phyloP scores from a whole-genome alignment of 2,888 invertebrate species.

The Pheosia tremula region DNA sequence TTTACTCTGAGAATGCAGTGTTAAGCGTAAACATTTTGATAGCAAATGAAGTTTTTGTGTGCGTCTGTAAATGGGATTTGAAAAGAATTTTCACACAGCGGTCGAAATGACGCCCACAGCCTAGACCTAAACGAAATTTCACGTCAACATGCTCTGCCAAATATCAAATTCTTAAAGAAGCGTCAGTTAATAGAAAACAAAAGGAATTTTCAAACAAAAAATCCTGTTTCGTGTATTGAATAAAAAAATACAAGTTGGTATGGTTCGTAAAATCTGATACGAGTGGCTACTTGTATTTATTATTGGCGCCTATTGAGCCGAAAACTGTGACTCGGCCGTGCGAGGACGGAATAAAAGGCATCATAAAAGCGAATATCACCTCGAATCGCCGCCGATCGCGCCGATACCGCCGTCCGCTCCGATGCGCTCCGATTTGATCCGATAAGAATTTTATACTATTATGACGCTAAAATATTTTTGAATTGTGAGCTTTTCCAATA shows the following conservation, averaged over 20 bases:
- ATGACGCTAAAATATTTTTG: constrained; percentile 35
- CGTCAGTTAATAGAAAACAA: not conserved
- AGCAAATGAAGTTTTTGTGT: too few relatives aligned
- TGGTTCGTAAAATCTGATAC: constrained; percentile 29
- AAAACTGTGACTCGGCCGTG: constrained; percentile 34
- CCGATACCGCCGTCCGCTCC: constrained; percentile 29
- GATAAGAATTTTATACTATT: constrained; percentile 50
- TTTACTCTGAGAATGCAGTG: too few relatives aligned
- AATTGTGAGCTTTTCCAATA: constrained; percentile 32
- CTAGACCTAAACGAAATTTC: not conserved
- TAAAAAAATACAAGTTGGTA: constrained; percentile 19
- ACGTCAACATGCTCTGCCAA: not conserved
- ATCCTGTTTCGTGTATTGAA: constrained; percentile 13
- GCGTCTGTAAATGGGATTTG: too few relatives aligned
- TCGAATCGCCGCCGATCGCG: constrained; percentile 33
- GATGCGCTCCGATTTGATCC: constrained; percentile 40
- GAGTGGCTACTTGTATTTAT: constrained; percentile 36
- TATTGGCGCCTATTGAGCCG: constrained; percentile 35
- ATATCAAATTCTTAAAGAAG: not conserved
- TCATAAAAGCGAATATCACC: constrained; percentile 40
- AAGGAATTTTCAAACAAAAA: not conserved
- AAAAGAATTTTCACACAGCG: too few relatives aligned
- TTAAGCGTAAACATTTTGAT: too few relatives aligned
- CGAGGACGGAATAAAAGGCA: constrained; percentile 35
- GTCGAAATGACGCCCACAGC: not conserved